Percentiles rank a stretch among this genome's conserved stretches.
Evolutionary conservation across 1,140 invertebrate species (phyloP).

Genomic region (Conus ventricosus): DNA sequence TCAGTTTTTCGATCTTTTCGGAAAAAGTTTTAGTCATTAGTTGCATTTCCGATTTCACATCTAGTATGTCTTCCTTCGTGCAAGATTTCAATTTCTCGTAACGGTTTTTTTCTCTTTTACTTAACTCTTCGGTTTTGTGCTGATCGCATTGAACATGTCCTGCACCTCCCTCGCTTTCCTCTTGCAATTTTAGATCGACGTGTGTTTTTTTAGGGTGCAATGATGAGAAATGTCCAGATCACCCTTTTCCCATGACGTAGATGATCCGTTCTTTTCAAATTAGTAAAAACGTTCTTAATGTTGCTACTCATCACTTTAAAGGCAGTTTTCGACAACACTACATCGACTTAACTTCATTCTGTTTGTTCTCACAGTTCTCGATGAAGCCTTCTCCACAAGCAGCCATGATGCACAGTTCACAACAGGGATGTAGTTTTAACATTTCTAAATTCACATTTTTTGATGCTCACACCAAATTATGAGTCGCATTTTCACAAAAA

Average conservation of each 20-base stretch:
- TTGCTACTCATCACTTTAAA: not conserved
- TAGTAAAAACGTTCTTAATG: not conserved
- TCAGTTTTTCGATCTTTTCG: not conserved
- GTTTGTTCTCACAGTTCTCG: too few relatives aligned
- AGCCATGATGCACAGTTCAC: too few relatives aligned
- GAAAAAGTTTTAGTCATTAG: not conserved
- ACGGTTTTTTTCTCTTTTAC: not conserved
- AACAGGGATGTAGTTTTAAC: too few relatives aligned
- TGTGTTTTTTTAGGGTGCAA: not conserved
- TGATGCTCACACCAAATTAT: too few relatives aligned
- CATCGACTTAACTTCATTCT: too few relatives aligned
- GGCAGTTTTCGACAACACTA: too few relatives aligned
- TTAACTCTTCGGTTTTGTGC: not conserved
- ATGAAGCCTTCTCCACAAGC: too few relatives aligned
- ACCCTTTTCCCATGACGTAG: not conserved
- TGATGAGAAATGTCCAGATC: not conserved
- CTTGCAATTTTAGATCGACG: not conserved
- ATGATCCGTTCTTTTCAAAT: not conserved
- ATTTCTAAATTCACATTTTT: too few relatives aligned
- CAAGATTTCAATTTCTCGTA: not conserved
- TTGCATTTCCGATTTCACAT: not conserved
- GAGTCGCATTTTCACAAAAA: too few relatives aligned
- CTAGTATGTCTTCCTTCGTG: not conserved
- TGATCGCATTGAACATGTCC: not conserved
- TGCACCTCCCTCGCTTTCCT: not conserved